These are phyloP conservation scores for Eupeodes latifasciatus DNA, from an alignment of 2,888 invertebrate genomes.

Conservation along the genomic window DNA sequence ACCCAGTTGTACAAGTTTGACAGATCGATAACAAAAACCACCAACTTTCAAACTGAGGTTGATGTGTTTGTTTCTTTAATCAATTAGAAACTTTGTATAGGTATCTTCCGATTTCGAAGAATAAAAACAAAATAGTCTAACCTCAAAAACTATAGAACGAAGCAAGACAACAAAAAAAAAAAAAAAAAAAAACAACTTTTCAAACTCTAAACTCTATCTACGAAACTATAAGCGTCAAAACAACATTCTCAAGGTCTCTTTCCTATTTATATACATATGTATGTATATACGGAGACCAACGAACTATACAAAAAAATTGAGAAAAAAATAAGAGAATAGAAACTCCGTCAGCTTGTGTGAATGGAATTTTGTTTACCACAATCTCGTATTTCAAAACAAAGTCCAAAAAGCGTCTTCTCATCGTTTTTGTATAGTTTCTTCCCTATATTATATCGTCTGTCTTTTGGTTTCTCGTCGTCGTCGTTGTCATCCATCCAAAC, in stretches of 20 bases:
- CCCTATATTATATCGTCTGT: background rate
- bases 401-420: constrained; percentile 21
- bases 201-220: background rate
- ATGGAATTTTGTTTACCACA: constrained; percentile 71
- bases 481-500: background rate
- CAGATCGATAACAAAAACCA: background rate
- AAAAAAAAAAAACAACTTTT: constrained; percentile 1
- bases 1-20: constrained; percentile 3
- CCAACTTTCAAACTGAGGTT: background rate
- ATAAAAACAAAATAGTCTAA: background rate
- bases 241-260: constrained; percentile 26
- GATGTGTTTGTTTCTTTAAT: constrained; percentile 4
- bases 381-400: constrained; percentile 67
- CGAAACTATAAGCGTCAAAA: constrained; percentile 14
- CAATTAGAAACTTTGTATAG: constrained; percentile 11
- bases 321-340: background rate
- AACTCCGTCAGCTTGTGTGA: constrained; percentile 58
- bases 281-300: background rate
- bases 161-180: background rate
- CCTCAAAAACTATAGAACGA: background rate
- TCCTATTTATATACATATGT: background rate
- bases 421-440: constrained; percentile 19
- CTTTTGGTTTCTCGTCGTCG: background rate
- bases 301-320: background rate
- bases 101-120: background rate